Percentiles rank a stretch among this genome's conserved stretches.
phyloP scores from a whole-genome alignment of 2,888 invertebrate genomes.

The Dorcus parallelipipedus region DNA sequence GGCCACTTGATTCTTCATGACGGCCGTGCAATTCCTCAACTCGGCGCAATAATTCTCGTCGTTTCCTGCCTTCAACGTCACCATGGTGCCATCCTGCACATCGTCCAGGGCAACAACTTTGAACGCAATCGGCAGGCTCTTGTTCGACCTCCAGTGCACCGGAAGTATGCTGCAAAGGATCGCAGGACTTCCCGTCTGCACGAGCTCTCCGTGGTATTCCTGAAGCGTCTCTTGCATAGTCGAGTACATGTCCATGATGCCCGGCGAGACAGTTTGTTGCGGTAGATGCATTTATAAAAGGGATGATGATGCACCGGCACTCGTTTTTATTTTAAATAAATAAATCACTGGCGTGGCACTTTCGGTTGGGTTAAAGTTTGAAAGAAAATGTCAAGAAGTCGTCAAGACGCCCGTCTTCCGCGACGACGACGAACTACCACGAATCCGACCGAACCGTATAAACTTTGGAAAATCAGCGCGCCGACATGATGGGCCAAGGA shows the following conservation, averaged over 20 bases:
- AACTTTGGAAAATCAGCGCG: conserved; percentile 5
- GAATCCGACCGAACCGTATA: conserved; percentile 12
- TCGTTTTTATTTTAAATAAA: conserved; percentile 2
- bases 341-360: conserved; percentile 10
- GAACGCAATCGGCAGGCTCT: conserved; percentile 93
- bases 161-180: conserved; percentile 93
- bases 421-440: conserved; percentile 43
- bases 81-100: conserved; percentile 89
- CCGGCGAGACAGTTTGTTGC: conserved; percentile 53
- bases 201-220: conserved; percentile 89
- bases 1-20: conserved; percentile 97
- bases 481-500: not conserved
- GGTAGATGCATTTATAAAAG: conserved; percentile 64
- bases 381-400: conserved; percentile 39
- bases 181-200: conserved; percentile 92
- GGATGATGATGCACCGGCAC: conserved; percentile 27
- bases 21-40: conserved; percentile 85
- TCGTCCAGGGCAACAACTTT: conserved; percentile 93
- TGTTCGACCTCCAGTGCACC: conserved; percentile 96
- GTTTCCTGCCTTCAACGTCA: conserved; percentile 93
- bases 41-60: conserved; percentile 98
- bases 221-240: conserved; percentile 75
- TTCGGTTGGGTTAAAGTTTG: conserved; percentile 16
- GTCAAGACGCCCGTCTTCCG: conserved; percentile 46
- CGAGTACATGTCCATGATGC: conserved; percentile 72